Evolutionary conservation across 2,113 vertebrate genomes (phyloP), one percentile per base, ranked within the genome.

Genomic region (Nothocercus nigrocapillus): DNA sequence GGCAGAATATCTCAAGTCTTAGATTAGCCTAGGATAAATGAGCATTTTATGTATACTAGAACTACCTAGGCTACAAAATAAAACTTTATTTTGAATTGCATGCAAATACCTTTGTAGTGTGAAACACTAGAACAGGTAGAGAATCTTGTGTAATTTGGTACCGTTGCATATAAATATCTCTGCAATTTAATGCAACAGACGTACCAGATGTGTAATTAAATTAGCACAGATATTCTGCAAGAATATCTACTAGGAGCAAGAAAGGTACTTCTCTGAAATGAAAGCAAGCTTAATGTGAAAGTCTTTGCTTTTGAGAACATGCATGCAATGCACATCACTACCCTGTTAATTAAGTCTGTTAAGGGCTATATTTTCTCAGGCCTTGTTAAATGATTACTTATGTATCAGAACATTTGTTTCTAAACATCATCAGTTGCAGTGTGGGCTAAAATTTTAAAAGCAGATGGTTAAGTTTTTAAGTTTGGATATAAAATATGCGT

Each of bases 341-440:
- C 96, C 95, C 93, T 94, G 90, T 92, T 95, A 95, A 95, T 96
- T 96, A 90, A 87, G 69, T 76, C 83, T 82, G 76, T 90, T 96
- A 96, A 93, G 74, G 83, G 40, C 83, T 95, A 32, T 34, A 20
- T 62, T 95, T 97, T 93, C 54, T 32, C 67, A 86, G 90, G 53
- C 82, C 81, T 96, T 92, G 86, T 96, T 96, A 92, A 93, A 82
- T 77, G 88, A 87, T 94, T 93, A 70, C 77, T 96, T 82, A 76
- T 6, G 32, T 64, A 32, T 24, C 88, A 72, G 69, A 91, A 73
- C 1, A 3, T 82, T 76, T 94, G 56, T 58, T 90, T 69, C 54
- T 45, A 49, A 95, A 73, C 63, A 64, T 64, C 56, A 61, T 66
- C 40, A 17, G 24, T 72, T 73, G 54, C 62, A 27, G 32, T 53